phyloP scores from a whole-genome alignment of 2,797 vertebrate genomes.

The Siniperca undulata region DNA sequence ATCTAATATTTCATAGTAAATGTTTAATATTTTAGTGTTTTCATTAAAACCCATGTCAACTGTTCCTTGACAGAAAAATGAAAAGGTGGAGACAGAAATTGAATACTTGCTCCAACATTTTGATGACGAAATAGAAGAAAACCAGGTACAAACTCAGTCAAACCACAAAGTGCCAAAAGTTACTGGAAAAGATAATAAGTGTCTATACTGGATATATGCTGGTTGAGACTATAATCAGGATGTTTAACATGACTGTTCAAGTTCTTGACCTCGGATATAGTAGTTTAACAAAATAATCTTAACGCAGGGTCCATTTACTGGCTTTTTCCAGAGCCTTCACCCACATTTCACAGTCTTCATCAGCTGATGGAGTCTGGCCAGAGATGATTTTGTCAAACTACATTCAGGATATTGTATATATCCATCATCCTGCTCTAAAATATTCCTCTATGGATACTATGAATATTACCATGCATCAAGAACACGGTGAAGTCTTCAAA shows the following conservation, averaged over 20 bases:
- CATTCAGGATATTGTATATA: background rate
- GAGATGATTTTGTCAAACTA: background rate
- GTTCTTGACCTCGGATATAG: too few relatives aligned
- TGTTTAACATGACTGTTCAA: too few relatives aligned
- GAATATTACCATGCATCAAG: background rate
- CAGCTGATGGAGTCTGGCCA: background rate
- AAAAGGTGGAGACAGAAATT: slow-evolving; percentile 86
- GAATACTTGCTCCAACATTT: slow-evolving; percentile 90
- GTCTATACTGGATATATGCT: background rate
- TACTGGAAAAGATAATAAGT: background rate
- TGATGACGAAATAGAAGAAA: slow-evolving; percentile 87
- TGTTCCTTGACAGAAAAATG: slow-evolving; percentile 85
- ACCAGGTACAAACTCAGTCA: slow-evolving; percentile 86
- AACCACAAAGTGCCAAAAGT: background rate
- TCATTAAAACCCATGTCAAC: background rate
- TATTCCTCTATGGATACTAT: background rate
- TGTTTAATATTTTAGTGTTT: slow-evolving; percentile 4
- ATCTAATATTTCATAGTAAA: background rate
- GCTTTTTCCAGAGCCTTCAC: background rate
- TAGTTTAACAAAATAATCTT: background rate
- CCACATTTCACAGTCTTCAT: background rate
- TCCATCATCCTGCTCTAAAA: background rate
- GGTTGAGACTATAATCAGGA: too few relatives aligned
- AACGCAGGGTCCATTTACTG: background rate
- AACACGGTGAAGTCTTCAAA: too few relatives aligned